phyloP scores from a whole-genome alignment of 2,888 invertebrate species.

The Proisotoma minuta region DNA sequence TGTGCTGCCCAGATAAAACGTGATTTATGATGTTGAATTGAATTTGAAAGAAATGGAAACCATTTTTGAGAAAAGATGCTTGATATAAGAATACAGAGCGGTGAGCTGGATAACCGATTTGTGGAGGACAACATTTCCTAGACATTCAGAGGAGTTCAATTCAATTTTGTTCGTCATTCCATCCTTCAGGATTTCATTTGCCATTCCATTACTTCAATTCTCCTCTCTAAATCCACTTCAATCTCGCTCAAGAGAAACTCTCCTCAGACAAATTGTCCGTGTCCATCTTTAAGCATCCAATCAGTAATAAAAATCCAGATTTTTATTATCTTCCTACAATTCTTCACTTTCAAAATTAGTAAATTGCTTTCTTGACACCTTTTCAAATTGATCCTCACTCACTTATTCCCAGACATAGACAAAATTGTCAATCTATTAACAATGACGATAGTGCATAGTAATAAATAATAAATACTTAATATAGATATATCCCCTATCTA shows the following conservation, averaged over 20 bases:
- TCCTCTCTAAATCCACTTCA: constrained; percentile 13
- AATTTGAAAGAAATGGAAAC: too few species aligned
- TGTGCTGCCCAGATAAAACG: too few species aligned
- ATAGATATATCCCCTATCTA: too few species aligned
- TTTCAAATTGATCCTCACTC: neutral
- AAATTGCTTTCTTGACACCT: neutral
- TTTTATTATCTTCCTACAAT: constrained; percentile 4
- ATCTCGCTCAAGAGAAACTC: constrained; percentile 4
- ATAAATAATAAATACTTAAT: too few species aligned
- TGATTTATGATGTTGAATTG: too few species aligned
- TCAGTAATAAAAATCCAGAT: constrained; percentile 10
- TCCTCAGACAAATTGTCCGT: constrained; percentile 10
- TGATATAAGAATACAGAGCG: neutral
- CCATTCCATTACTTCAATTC: constrained; percentile 15
- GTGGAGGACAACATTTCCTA: too few species aligned
- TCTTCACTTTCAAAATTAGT: neutral
- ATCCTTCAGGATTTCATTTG: constrained; percentile 11
- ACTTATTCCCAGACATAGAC: neutral
- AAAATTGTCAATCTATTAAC: too few species aligned
- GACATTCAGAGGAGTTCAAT: neutral
- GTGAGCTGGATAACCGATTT: too few species aligned
- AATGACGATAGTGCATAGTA: too few species aligned
- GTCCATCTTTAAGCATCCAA: constrained; percentile 9
- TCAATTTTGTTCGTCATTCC: constrained; percentile 13
- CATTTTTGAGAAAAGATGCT: neutral